Conservation (phyloP, 2,888 invertebrate genomes). For the Buathra laborator region DNA sequence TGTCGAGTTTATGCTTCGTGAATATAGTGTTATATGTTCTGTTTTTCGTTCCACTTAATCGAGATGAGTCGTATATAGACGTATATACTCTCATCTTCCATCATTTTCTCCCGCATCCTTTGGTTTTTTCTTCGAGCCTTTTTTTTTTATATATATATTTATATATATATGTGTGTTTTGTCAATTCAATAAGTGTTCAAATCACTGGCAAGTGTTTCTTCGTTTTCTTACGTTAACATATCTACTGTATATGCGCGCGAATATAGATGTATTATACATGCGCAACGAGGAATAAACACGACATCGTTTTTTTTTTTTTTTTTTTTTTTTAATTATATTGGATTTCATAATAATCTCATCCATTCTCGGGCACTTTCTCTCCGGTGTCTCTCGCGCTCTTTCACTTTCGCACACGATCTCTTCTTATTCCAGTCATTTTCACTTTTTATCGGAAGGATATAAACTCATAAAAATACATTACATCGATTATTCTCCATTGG, state of each 20-base stretch:
- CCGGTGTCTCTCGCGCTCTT: conserved; percentile 56
- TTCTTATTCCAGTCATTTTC: conserved; percentile 46
- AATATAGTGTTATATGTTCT: conserved; percentile 34
- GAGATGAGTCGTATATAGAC: conserved; percentile 13
- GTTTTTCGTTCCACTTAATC: conserved; percentile 16
- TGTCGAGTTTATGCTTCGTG: conserved; percentile 33
- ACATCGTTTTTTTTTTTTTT: conserved; percentile 62
- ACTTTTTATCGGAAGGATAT: conserved; percentile 63
- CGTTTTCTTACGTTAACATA: conserved; percentile 54
- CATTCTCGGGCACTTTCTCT: conserved; percentile 50
- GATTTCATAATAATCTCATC: conserved; percentile 51
- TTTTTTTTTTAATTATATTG: conserved; percentile 27
- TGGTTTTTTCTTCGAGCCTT: conserved; percentile 48
- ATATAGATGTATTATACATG: conserved; percentile 62
- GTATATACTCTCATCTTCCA: conserved; percentile 49
- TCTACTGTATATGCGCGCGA: conserved; percentile 58
- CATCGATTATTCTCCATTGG: conserved; percentile 64
- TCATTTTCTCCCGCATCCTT: conserved; percentile 27
- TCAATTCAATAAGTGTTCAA: conserved; percentile 77
- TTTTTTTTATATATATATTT: conserved; percentile 63
- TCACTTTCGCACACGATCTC: conserved; percentile 61
- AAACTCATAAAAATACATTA: conserved; percentile 76
- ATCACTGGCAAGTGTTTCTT: conserved; percentile 83
- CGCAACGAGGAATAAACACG: conserved; percentile 64
- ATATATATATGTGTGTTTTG: conserved; percentile 70